Percentiles rank a stretch among this genome's conserved stretches.
These are phyloP conservation scores for Drosophila rellima DNA, from an alignment of 2,888 invertebrate genomes.

Conservation along the genomic window DNA sequence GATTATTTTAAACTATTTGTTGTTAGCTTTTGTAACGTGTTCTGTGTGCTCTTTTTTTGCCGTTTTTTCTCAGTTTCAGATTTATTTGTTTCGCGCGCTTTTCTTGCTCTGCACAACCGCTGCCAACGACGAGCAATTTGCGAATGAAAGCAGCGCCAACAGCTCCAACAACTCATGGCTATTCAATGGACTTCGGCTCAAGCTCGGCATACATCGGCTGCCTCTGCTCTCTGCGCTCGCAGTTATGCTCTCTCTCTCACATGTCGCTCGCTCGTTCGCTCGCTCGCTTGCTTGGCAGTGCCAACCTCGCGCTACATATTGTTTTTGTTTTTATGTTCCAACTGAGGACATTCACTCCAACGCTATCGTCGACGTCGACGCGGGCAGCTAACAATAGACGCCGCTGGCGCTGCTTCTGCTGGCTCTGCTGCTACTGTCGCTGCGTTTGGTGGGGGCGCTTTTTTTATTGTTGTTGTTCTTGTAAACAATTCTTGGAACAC, in stretches of 20 bases:
- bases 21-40: slow-evolving; percentile 51
- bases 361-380: slow-evolving; percentile 51
- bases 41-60: slow-evolving; percentile 41
- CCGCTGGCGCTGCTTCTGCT: slow-evolving; percentile 57
- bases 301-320: slow-evolving; percentile 84
- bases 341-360: slow-evolving; percentile 86
- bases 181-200: slow-evolving; percentile 38
- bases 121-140: slow-evolving; percentile 85
- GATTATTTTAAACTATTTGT: slow-evolving; percentile 54
- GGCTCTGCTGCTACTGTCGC: slow-evolving; percentile 38
- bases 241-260: slow-evolving; percentile 13
- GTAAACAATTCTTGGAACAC: slow-evolving; percentile 81
- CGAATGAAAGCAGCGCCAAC: slow-evolving; percentile 83
- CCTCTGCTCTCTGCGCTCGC: slow-evolving; percentile 8
- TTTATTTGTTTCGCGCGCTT: slow-evolving; percentile 62
- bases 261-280: slow-evolving; percentile 10
- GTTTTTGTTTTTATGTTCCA: slow-evolving; percentile 83
- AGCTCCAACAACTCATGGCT: slow-evolving; percentile 57
- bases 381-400: slow-evolving; percentile 77
- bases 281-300: slow-evolving; percentile 45
- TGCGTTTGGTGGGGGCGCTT: slow-evolving; percentile 56
- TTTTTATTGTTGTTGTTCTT: slow-evolving; percentile 30
- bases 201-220: slow-evolving; percentile 30
- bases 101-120: slow-evolving; percentile 81
- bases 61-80: slow-evolving; percentile 38